phyloP scores from a whole-genome alignment of 2,113 vertebrate genomes.

The Megalops atlanticus region DNA sequence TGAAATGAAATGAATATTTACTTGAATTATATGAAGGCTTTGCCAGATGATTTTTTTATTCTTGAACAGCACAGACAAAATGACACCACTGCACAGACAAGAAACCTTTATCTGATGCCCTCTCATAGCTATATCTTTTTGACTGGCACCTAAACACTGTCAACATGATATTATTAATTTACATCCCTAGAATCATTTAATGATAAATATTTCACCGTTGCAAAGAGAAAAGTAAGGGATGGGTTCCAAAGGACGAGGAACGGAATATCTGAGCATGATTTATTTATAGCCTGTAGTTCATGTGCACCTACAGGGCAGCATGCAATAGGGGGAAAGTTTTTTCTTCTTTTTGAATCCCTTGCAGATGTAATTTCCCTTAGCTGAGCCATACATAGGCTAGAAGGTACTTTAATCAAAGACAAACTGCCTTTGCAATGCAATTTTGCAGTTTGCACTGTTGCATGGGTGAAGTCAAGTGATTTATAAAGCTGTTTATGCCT shows the following conservation, averaged over 20 bases:
- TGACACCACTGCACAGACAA: not conserved
- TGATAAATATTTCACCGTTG: conserved; percentile 18
- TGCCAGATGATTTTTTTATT: no score
- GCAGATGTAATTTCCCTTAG: conserved; percentile 11
- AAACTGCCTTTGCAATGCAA: conserved; percentile 18
- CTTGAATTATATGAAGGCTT: no score
- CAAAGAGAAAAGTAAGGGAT: conserved; percentile 1
- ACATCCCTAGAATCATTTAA: conserved; percentile 9
- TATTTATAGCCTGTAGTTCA: conserved; percentile 15
- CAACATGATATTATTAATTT: conserved; percentile 21
- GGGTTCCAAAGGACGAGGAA: not conserved
- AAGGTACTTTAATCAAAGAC: conserved; percentile 14
- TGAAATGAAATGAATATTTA: no score
- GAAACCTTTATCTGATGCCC: not conserved
- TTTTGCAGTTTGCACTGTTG: not conserved
- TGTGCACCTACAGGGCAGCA: not conserved
- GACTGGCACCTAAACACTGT: conserved; percentile 1
- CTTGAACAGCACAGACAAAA: no score
- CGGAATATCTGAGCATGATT: conserved; percentile 6
- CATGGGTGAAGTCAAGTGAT: conserved; percentile 1
- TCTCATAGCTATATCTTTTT: not conserved
- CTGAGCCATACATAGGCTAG: conserved; percentile 15
- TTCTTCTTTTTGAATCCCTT: conserved; percentile 11
- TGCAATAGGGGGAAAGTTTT: not conserved
- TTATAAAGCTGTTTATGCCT: conserved; percentile 24